Evolutionary conservation across 2,888 invertebrate genomes (phyloP), one percentile per base, ranked within the genome.

Genomic region (Andrena haemorrhoa): DNA sequence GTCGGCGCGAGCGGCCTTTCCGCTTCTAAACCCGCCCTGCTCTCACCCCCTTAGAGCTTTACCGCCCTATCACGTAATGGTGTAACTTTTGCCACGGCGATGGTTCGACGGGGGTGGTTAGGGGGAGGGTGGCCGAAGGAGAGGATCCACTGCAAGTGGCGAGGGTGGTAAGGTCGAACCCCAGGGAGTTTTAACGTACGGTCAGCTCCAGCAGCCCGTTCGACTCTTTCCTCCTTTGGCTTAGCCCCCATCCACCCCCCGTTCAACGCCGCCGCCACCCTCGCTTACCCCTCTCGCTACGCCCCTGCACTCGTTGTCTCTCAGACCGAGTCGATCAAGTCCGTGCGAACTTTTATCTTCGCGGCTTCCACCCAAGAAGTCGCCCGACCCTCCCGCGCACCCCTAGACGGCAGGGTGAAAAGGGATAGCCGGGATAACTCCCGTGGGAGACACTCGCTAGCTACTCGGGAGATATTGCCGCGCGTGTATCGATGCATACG

Each of bases 171-270:
- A 49, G 84, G 83, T 86, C 83, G 88, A 41, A 86, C 90, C 88
- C 91, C 31, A 74, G 92, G 88, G 91, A 92, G 90, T 91, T 93
- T 92, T 92, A 93, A 93, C 92, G 90, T 92, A 93, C 91, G 92
- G 92, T 93, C 93, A 93, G 91, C 90, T 88, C 88, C 83, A 68
- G 88, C 84, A 84, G 53, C 70, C 66, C 51, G 47, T 70, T 63
- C 66, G 73, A n/a, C 26, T 41, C 70, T 29, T 26, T 60, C 41
- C 77, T 66, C 58, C 69, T 69, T 29, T 51, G 47, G 74, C 86
- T 82, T 63, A 65, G 33, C 76, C 78, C 66, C 31, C 75, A 58
- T 41, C 49, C 51, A 29, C 66, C n/a, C 20, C 5, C 35, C 53
- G 2, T 49, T 51, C 61, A 47, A 41, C 16, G 7, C 58, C 53